Evolutionary conservation across 2,797 vertebrate species (phyloP), one percentile per base, ranked within the genome.

Genomic region (Enteromius viviparus): DNA sequence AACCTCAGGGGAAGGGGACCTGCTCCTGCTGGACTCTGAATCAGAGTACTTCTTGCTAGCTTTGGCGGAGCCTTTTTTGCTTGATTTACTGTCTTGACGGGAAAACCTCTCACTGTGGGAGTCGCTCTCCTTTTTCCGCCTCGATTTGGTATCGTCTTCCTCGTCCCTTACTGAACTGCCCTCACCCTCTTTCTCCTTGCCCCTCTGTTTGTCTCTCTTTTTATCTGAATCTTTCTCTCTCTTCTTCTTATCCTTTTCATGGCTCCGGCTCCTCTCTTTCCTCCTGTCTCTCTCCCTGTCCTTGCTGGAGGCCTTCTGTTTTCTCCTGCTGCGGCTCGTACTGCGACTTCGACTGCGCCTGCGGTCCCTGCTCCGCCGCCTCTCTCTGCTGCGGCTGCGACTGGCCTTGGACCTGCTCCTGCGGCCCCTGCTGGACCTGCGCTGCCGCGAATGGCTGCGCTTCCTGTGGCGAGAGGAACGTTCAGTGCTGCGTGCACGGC

Each of bases 21-120:
- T 98, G 94, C 96, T 96, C 92, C 95, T 95, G 88, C 97, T 99
- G 86, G 97, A 97, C 83, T 98, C 97, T 0, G 97, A 98, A 90
- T 97, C 96, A 34, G 96, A 98, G 87, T 89, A 94, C 87, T 94
- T 98, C 94, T 94, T 98, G 94, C 95, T 97, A 90, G 95, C 93
- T 94, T 97, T 99, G 91, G 95, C 93, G 85, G 94, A 95, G 90
- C 94, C 92, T 92, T 96, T 99, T 92, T 95, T 96, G 88, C 92
- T 92, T 74, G 86, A 82, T 89, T 92, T 99, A 93, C 84, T 95
- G 80, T 99, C 97, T 84, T 97, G 97, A 47, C 96, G 95, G 75
- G 96, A 94, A 87, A 95, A 93, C 91, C 94, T 96, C 85, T 97
- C 97, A 81, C 93, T 92, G 60, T 94, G 95, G 69, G 94, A 93